Conservation (phyloP, 2,797 vertebrate species). For the Delichon dasypus region DNA sequence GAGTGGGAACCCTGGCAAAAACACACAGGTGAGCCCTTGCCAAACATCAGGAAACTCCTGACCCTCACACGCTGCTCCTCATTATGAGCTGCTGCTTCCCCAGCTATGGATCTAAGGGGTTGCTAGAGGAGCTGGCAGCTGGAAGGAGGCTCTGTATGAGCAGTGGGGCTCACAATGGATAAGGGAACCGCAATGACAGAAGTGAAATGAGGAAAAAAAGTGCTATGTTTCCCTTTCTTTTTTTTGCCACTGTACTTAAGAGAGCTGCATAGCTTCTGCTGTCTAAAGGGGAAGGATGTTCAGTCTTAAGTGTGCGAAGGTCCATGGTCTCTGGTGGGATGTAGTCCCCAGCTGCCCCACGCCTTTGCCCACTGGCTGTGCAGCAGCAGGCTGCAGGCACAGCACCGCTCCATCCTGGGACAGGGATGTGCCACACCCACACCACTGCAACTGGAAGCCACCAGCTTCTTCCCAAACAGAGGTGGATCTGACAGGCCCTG, state of each 20-base stretch:
- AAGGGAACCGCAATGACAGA: rapidly evolving
- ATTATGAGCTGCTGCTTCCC: neutral
- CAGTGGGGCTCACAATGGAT: neutral
- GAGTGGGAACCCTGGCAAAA: neutral
- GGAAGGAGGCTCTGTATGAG: neutral
- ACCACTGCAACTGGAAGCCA: rapidly evolving
- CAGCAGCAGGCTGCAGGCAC: neutral
- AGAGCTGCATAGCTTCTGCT: neutral
- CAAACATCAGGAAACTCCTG: neutral
- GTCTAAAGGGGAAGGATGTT: neutral
- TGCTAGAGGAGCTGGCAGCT: neutral
- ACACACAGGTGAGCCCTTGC: neutral
- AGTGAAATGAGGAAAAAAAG: neutral
- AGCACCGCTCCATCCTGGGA: rapidly evolving
- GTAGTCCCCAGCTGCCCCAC: neutral
- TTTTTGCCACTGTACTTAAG: neutral
- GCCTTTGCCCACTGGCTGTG: neutral
- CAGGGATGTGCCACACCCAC: rapidly evolving
- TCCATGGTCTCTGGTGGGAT: neutral
- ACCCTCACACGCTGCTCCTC: rapidly evolving
- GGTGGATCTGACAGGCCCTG: neutral
- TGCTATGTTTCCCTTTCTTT: neutral
- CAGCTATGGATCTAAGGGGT: neutral
- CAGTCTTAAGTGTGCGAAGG: neutral
- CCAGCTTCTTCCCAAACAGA: neutral